Conservation (phyloP, 2,113 vertebrate species). For the Synchiropus splendidus region DNA sequence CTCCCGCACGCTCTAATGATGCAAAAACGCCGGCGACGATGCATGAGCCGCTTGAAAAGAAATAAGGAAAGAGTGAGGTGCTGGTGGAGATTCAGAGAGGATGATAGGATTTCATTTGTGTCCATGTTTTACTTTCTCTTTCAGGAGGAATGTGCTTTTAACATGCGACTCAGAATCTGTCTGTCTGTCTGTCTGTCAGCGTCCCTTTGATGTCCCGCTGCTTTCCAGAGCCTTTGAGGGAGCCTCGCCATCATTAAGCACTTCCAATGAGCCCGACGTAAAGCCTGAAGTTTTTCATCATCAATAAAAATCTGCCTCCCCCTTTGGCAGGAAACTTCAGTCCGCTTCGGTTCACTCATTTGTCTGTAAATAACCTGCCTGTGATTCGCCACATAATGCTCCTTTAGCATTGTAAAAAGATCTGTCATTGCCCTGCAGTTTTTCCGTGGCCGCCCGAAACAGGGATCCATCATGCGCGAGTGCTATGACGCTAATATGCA, state of each 20-base stretch:
- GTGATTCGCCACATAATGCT: conserved; percentile 18
- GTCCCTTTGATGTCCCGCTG: conserved; percentile 56
- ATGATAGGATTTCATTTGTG: conserved; percentile 15
- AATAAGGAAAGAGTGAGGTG: conserved; percentile 36
- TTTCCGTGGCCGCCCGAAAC: not conserved
- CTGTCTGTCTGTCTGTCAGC: conserved; percentile 44
- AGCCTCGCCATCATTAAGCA: conserved; percentile 48
- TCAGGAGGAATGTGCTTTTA: conserved; percentile 47
- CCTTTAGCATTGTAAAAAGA: conserved; percentile 11
- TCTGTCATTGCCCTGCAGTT: not conserved
- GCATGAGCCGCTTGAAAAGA: conserved; percentile 41
- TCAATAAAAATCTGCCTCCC: conserved; percentile 32
- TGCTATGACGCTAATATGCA: conserved; percentile 3
- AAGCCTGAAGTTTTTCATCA: conserved; percentile 43
- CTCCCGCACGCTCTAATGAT: conserved; percentile 58
- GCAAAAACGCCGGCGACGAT: conserved; percentile 24
- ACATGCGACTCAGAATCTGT: conserved; percentile 44
- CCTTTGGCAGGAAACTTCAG: conserved; percentile 22
- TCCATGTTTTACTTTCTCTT: conserved; percentile 37
- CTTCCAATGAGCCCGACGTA: conserved; percentile 43
- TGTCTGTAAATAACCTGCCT: conserved; percentile 38
- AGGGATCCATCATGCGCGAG: not conserved
- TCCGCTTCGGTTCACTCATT: conserved; percentile 28
- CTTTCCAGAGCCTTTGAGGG: conserved; percentile 47
- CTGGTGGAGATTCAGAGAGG: conserved; percentile 31